Conservation (phyloP, 2,113 vertebrate species). For the Notothenia rossii region DNA sequence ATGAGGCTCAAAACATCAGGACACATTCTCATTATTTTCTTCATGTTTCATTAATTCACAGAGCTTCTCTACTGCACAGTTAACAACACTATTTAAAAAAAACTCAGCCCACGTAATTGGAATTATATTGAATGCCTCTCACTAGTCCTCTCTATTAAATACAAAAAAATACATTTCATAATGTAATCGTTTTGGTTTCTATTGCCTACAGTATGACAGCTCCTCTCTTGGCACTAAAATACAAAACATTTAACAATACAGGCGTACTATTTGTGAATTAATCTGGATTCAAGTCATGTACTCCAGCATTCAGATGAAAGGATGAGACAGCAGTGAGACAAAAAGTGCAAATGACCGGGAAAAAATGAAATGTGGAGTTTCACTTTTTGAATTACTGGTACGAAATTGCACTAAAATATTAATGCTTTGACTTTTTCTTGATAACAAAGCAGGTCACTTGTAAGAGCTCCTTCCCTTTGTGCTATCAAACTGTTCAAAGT, state of each 20-base stretch:
- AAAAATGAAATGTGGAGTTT: not conserved
- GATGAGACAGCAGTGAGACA: not conserved
- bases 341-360: not conserved
- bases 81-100: not conserved
- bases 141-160: not conserved
- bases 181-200: not conserved
- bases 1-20: conserved; percentile 14
- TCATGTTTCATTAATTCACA: not conserved
- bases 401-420: not conserved
- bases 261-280: not conserved
- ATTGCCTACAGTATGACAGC: not conserved
- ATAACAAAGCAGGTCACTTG: not conserved
- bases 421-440: not conserved
- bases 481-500: conserved; percentile 38
- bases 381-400: not conserved
- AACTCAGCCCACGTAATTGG: not conserved
- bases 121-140: not conserved
- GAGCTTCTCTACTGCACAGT: not conserved
- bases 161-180: not conserved
- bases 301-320: too few relatives aligned
- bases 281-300: not conserved
- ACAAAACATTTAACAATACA: not conserved
- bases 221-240: conserved; percentile 4
- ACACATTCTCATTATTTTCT: not conserved
- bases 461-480: not conserved